Base-by-base conservation (phyloP, 2,797 vertebrate species). In the Clamator glandarius region DNA sequence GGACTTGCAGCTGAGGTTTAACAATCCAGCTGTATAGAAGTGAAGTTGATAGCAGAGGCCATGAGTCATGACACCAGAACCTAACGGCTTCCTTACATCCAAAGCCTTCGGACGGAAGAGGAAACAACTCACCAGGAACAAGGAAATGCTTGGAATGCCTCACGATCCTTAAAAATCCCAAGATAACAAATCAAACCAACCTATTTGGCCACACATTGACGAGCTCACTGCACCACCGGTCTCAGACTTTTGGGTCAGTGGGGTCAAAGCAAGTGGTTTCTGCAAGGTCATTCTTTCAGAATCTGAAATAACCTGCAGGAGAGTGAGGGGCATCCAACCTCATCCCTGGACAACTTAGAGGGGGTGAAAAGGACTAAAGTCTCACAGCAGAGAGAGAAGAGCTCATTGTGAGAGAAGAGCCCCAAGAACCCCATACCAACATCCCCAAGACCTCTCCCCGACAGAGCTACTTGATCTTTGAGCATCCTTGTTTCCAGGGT, bases 331-430 rank as follows among this genome's bases (percentile, higher is more conserved):
- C 20, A 19, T 19, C 26, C 19, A 1, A 31, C 6, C 25, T 23
- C 6, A 0, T 6, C 2, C 9, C 7, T 0, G 6, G 59, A 52
- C 11, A 73, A 55, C 36, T 6, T 2, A 28, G 10, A 67, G 29
- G 29, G 16, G 19, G 72, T 26, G 42, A 28, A 2, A 42, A 62
- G 8, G 1, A 35, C 13, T 11, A 19, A 35, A 6, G 15, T 13
- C 26, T 51, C 51, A 16, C 12, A 26, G 16, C 5, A 23, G 8
- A 36, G 13, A 9, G 59, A 28, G n/a, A n/a, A 15, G 55, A 50
- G 36, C 5, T 19, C 29, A 28, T 2, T 16, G n/a, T 0, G 6
- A 62, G 20, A 4, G n/a, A n/a, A 26, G 54, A 5, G 50, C 41
- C 36, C 54, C 17, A 2, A 63, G 50, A 36, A 57, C 25, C 33